Evolutionary conservation across 1,140 invertebrate species (phyloP), one percentile per base, ranked within the genome.

Genomic region (Tetramorium parvispinum): DNA sequence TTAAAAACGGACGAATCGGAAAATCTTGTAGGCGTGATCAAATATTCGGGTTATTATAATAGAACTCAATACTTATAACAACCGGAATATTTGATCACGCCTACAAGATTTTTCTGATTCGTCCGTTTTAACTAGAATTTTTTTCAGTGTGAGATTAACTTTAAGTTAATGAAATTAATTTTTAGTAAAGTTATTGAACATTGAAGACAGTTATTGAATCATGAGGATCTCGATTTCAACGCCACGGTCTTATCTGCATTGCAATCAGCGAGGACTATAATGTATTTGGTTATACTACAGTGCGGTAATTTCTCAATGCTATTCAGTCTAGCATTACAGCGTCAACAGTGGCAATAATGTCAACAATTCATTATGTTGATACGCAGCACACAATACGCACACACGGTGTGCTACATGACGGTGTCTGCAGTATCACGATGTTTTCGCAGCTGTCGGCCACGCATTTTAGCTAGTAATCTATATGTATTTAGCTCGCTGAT

Each of bases 341-440:
- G 11, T 78, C 53, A 78, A 65, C 43, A 78, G 3, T 37, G 40
- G 18, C 59, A 78, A 78, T 65, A 78, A 49, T 46, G 24, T 78
- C 59, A 78, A 63, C 75, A 78, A 21, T 78, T 78, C 24, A 78
- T 32, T 65, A 24, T 32, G n/a, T 65, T 27, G 40, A 78, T 65
- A 32, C 4, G 32, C 13, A 32, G 40, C 51, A 24, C 13, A 3
- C 49, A 51, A 32, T 16, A 18, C 49, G 27, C 10, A 13, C 2
- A 3, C 6, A 13, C 2, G 8, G 46, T 51, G 40, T 16, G 4
- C 51, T 13, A 63, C 57, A 18, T 32, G 3, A 57, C 11, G 18
- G 27, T n/a, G 24, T 18, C 65, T 13, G 59, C 13, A 43, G 2
- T 49, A 27, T 46, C 40, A 27, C 5, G 40, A 32, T 63, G 59